Evolutionary conservation across 2,888 invertebrate genomes (phyloP).

Genomic region (Aspidiotus rigidus): DNA sequence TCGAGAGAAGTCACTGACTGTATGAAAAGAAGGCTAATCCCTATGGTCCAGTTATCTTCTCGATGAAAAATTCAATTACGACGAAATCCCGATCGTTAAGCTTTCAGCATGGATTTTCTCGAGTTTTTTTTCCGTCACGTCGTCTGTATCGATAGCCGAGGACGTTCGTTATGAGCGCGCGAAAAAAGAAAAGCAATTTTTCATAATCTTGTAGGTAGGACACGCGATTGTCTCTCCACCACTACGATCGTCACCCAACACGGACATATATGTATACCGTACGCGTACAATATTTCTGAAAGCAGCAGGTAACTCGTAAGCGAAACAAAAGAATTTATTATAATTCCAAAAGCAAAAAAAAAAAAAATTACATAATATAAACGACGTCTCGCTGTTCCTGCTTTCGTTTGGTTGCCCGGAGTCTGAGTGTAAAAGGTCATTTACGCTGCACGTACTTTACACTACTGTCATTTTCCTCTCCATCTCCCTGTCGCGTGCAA

Average conservation of each 20-base stretch:
- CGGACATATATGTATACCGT: background rate
- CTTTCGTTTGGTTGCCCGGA: background rate
- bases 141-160: no score
- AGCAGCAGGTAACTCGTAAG: background rate
- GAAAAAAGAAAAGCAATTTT: background rate
- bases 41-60: no score
- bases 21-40: no score
- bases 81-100: no score
- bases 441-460: background rate
- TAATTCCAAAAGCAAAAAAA: background rate
- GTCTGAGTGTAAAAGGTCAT: background rate
- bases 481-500: background rate
- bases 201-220: background rate
- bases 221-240: background rate
- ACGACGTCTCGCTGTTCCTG: background rate
- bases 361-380: background rate
- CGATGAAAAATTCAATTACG: no score
- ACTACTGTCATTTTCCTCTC: background rate
- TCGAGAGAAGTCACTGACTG: no score
- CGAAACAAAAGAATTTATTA: conserved; percentile 4
- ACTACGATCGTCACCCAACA: background rate
- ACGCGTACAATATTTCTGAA: background rate
- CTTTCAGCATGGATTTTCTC: no score
- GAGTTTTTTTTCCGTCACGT: no score
- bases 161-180: no score